phyloP scores from a whole-genome alignment of 2,797 vertebrate genomes.

The Hypotaenidia okinawae region DNA sequence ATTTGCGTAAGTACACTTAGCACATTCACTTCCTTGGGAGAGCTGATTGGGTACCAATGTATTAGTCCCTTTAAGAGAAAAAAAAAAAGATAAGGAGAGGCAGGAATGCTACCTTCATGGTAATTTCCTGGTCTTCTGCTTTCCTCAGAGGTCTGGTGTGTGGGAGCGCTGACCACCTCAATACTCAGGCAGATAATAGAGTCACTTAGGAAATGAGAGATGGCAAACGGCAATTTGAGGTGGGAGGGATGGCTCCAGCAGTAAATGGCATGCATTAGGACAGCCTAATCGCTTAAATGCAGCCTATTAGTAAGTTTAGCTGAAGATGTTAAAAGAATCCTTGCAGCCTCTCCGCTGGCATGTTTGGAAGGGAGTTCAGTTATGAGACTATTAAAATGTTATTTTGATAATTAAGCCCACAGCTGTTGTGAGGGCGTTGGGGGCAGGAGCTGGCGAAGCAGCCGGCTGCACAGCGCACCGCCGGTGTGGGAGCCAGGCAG shows the following conservation, averaged over 20 bases:
- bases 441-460: constrained; percentile 72
- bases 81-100: constrained; percentile 1
- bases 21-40: constrained; percentile 48
- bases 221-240: constrained; percentile 28
- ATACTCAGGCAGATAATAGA: constrained; percentile 48
- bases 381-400: constrained; percentile 87
- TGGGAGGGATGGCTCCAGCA: constrained; percentile 57
- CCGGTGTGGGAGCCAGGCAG: rapidly evolving
- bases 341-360: constrained; percentile 73
- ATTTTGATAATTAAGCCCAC: constrained; percentile 87
- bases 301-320: constrained; percentile 79
- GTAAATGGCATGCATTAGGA: constrained; percentile 66
- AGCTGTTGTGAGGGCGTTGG: constrained; percentile 81
- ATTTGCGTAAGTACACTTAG: constrained; percentile 71
- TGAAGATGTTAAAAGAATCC: constrained; percentile 78
- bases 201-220: constrained; percentile 43
- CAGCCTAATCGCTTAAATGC: constrained; percentile 73
- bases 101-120: constrained; percentile 3
- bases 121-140: constrained; percentile 49
- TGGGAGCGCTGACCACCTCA: constrained; percentile 55
- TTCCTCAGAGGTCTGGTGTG: constrained; percentile 15
- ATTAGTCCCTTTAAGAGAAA: constrained; percentile 10
- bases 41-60: constrained; percentile 22
- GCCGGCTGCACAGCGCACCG: constrained; percentile 28
- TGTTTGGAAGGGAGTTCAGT: constrained; percentile 80